Percentiles rank a stretch among this genome's conserved stretches.
phyloP scores from a whole-genome alignment of 2,888 invertebrate genomes.

The Rhagium mordax region DNA sequence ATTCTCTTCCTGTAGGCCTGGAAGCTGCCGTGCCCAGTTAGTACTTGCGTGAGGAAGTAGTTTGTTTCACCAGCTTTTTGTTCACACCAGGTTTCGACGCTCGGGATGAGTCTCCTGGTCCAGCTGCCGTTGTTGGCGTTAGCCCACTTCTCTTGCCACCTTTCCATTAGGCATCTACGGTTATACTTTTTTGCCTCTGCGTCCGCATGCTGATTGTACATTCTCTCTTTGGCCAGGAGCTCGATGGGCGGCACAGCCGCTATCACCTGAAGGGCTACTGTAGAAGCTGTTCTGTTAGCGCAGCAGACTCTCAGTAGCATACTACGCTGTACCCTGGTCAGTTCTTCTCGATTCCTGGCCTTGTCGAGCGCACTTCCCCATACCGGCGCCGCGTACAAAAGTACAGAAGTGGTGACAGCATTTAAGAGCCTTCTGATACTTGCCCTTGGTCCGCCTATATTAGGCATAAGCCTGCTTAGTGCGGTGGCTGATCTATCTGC shows the following conservation, averaged over 20 bases:
- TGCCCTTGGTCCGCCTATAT: not conserved
- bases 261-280: not conserved
- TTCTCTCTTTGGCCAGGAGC: not conserved
- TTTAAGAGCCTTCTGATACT: not conserved
- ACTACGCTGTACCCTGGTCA: not conserved
- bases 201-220: not conserved
- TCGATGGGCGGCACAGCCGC: too few relatives aligned
- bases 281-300: not conserved
- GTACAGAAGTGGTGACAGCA: not conserved
- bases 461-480: not conserved
- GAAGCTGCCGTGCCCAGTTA: too few relatives aligned
- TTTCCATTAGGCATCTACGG: not conserved
- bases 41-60: too few relatives aligned
- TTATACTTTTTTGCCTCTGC: not conserved
- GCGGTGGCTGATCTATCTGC: not conserved
- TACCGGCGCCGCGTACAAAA: not conserved
- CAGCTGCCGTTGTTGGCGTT: not conserved
- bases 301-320: not conserved
- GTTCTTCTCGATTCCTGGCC: not conserved
- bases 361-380: not conserved
- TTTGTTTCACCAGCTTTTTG: too few relatives aligned
- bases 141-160: not conserved
- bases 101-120: not conserved
- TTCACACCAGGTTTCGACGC: too few relatives aligned
- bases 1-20: too few relatives aligned